A percentile compares a stretch with the other conserved stretches of the same genome.
phyloP scores from a whole-genome alignment of 2,113 vertebrate genomes.

The Sakesphorus luctuosus region DNA sequence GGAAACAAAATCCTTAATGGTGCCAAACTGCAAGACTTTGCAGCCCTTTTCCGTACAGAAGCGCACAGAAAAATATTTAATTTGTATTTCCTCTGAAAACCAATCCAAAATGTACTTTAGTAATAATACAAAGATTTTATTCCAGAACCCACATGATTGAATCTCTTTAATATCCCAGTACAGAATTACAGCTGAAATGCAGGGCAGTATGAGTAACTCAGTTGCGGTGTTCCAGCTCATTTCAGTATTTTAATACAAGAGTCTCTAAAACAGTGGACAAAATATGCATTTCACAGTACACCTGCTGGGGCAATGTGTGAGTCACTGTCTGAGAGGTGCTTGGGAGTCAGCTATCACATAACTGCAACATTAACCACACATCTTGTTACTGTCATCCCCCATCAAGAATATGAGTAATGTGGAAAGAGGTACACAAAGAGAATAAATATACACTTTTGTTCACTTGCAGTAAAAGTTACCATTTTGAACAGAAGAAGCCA shows the following conservation, averaged over 20 bases:
- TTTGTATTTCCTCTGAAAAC: neutral
- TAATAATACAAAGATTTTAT: neutral
- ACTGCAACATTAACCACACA: neutral
- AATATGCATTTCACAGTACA: neutral
- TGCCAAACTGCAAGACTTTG: neutral
- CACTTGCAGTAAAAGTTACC: constrained; percentile 5
- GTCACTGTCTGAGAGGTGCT: neutral
- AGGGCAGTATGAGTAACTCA: neutral
- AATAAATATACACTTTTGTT: constrained; percentile 5
- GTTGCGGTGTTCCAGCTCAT: neutral
- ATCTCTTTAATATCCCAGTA: neutral
- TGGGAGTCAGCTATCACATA: neutral
- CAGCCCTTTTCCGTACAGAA: neutral
- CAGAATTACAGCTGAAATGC: neutral
- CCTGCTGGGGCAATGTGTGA: neutral
- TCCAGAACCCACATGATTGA: neutral
- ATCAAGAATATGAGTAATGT: constrained; percentile 37
- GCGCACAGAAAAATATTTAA: neutral
- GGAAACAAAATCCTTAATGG: neutral
- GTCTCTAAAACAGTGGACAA: constrained; percentile 26
- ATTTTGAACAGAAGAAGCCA: neutral
- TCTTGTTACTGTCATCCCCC: constrained; percentile 11
- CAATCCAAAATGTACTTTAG: neutral
- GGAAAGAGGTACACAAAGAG: neutral
- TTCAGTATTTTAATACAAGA: constrained; percentile 7